Base-by-base conservation (phyloP, 2,888 invertebrate genomes). In the Perdita meconis region DNA sequence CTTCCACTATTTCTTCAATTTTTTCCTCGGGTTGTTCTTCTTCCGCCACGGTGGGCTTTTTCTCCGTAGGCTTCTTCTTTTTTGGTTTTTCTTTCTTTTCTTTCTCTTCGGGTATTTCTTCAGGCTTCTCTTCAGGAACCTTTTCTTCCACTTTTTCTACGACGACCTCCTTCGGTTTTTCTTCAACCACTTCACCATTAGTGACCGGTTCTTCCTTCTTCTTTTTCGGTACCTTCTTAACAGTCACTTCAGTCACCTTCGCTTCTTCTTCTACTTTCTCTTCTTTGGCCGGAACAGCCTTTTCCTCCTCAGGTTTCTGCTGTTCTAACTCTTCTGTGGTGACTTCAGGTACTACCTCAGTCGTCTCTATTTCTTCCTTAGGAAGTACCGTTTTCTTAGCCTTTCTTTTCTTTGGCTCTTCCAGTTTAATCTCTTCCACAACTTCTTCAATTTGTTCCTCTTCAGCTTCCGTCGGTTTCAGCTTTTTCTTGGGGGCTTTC, bases 201-300 rank as follows among this genome's bases (percentile, higher is more conserved):
- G 84, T 82, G 13, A 82, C 77, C 1, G 63, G 70, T 47, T 89
- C 93, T 91, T 86, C 92, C 84, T 90, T 93, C 91, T 86, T 92
- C 86, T 59, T 88, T 92, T 83, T 92, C 1, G 90, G 88, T 16
- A 86, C 84, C 60, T 92, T 90, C 51, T 93, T 87, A 30, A 78
- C 81, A 53, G 88, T 85, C 59, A 90, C 86, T 70, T 89, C 85
- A 0, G 84, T 82, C 34, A 88, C 68, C 55, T 80, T 68, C 6
- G 82, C 93, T 1, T 92, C 81, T 59, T 92, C 81, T 59, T 92
- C 90, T 87, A 92, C 6, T 74, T 92, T 91, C 1, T 88, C 74
- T 80, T 92, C 91, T 1, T 88, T 71, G 1, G 83, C 36, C 0
- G 84, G 74, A 66, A 80, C 81, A 60, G 84, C 87, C 47, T 84